Evolutionary conservation across 2,888 invertebrate genomes (phyloP), one percentile per base, ranked within the genome.

Genomic region (Sicus ferrugineus): DNA sequence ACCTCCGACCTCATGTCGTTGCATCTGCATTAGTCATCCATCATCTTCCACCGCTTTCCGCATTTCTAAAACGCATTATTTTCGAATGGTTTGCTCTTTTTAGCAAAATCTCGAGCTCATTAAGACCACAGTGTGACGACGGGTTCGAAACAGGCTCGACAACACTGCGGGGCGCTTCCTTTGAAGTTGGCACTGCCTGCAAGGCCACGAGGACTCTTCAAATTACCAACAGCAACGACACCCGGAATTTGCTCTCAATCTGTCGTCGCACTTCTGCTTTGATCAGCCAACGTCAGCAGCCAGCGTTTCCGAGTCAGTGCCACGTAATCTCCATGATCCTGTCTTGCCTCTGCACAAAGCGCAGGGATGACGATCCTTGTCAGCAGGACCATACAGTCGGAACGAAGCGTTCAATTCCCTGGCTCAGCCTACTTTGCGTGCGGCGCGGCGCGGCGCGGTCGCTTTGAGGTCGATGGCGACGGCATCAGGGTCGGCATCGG

Each of bases 291-390:
- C 28, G 26, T 21, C 42, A 26, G 28, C 5, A 19, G 54, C 14
- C 9, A n/a, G n/a, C n/a, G n/a, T n/a, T n/a, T n/a, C n/a, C n/a
- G n/a, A n/a, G n/a, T n/a, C n/a, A n/a, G n/a, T n/a, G n/a, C n/a
- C n/a, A n/a, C n/a, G n/a, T n/a, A n/a, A n/a, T n/a, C n/a, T n/a
- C 42, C n/a, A n/a, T 42, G 42, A 42, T 42, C 42, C 42, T 42
- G 42, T 9, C 42, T n/a, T 4, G 4, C 16, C 16, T n/a, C 42
- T 4, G 11, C 11, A 42, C 42, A 4, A 42, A n/a, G n/a, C n/a
- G n/a, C n/a, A n/a, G n/a, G n/a, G n/a, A 48, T 58, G 67, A 67
- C 59, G 67, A 48, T 42, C 58, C 54, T 54, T 58, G 67, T 46
- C 58, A 67, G 21, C n/a, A 16, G 6, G 21, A 30, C 48, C 67